Evolutionary conservation across 2,888 invertebrate genomes (phyloP).

Genomic region (Tetanocera ferruginea): DNA sequence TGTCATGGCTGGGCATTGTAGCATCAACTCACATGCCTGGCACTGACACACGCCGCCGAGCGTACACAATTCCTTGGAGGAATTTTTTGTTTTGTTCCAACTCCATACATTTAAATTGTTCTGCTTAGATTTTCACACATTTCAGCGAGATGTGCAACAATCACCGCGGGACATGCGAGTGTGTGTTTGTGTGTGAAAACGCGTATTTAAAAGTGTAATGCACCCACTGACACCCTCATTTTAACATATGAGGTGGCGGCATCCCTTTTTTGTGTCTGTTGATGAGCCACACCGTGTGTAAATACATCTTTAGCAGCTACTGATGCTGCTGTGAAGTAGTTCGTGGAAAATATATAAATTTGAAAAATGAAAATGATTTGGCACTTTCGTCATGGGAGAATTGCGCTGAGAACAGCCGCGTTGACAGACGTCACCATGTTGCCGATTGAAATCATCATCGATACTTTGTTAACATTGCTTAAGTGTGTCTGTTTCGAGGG

Average conservation of each 20-base stretch:
- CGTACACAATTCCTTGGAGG: slow-evolving; percentile 48
- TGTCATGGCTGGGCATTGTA: too few relatives aligned
- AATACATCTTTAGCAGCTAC: neutral
- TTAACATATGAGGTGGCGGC: neutral
- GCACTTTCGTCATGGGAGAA: slow-evolving; percentile 58
- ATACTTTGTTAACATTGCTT: neutral
- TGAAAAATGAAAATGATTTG: slow-evolving; percentile 59
- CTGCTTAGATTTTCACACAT: slow-evolving; percentile 62
- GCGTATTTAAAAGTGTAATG: slow-evolving; percentile 31
- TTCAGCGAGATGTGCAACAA: slow-evolving; percentile 57
- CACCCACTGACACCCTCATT: slow-evolving; percentile 34
- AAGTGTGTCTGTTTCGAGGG: too few relatives aligned
- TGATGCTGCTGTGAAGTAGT: neutral
- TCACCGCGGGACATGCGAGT: slow-evolving; percentile 53
- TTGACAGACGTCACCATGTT: slow-evolving; percentile 21
- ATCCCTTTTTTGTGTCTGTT: neutral
- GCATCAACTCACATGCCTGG: slow-evolving; percentile 51
- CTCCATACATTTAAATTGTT: neutral
- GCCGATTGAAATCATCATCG: neutral
- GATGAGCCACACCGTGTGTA: slow-evolving; percentile 26
- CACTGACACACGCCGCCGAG: slow-evolving; percentile 62
- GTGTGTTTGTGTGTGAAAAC: neutral
- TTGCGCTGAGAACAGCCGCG: neutral
- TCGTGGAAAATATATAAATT: neutral
- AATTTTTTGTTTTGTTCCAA: slow-evolving; percentile 26